These are phyloP conservation scores for Scomberomorus guttatus DNA, from an alignment of 2,797 vertebrate genomes.

Conservation along the genomic window DNA sequence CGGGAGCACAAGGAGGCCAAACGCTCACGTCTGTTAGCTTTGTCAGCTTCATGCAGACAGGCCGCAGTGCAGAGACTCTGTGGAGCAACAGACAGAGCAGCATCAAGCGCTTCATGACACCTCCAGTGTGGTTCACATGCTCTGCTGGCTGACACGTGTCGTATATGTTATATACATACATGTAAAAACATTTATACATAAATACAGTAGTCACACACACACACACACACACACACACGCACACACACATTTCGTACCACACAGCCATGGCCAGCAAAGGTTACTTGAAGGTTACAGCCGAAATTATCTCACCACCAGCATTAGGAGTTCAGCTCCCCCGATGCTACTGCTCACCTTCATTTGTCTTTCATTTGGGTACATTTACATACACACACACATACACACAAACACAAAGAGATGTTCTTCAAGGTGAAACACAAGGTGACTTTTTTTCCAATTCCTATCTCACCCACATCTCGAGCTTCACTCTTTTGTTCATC, in stretches of 20 bases:
- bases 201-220: slow-evolving; percentile 1
- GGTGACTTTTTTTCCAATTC: slow-evolving; percentile 25
- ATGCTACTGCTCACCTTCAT: slow-evolving; percentile 66
- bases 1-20: slow-evolving; percentile 43
- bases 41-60: slow-evolving; percentile 41
- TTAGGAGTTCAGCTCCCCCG: slow-evolving; percentile 60
- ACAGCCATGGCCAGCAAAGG: slow-evolving; percentile 51
- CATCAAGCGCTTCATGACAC: slow-evolving; percentile 32
- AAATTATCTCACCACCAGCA: slow-evolving; percentile 66
- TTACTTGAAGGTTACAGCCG: slow-evolving; percentile 66
- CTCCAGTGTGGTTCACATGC: slow-evolving; percentile 14
- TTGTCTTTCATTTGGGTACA: slow-evolving; percentile 63
- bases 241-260: background rate
- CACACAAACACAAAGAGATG: slow-evolving; percentile 13
- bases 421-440: slow-evolving; percentile 55
- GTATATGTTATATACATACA: background rate
- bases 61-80: slow-evolving; percentile 34
- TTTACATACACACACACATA: background rate
- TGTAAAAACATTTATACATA: background rate
- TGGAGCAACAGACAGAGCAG: slow-evolving; percentile 8
- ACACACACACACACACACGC: background rate
- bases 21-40: slow-evolving; percentile 38
- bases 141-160: background rate
- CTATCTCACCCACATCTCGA: slow-evolving; percentile 10
- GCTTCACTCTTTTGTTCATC: background rate